These are phyloP conservation scores for Melolontha melolontha DNA, from an alignment of 2,888 invertebrate species.

Conservation along the genomic window DNA sequence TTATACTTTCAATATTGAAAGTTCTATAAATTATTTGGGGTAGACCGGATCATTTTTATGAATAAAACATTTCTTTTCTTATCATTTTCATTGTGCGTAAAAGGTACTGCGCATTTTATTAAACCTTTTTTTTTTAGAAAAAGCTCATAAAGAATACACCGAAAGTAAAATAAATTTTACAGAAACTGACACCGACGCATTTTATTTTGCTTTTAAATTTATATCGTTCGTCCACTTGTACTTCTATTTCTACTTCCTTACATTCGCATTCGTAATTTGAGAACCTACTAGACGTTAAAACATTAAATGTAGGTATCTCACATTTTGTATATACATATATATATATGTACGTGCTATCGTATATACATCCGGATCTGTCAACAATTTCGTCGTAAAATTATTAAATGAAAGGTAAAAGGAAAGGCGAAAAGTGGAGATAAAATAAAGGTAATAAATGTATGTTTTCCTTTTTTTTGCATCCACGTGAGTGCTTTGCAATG, in stretches of 20 bases:
- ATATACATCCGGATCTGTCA: not conserved
- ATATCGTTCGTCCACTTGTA: constrained; percentile 7
- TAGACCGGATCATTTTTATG: too few species aligned
- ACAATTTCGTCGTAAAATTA: constrained; percentile 1
- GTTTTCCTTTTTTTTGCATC: not conserved
- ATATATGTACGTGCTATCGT: too few species aligned
- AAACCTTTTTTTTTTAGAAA: too few species aligned
- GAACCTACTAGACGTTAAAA: not conserved
- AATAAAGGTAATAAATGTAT: constrained; percentile 17
- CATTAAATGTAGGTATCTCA: too few species aligned
- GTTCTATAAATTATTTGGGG: too few species aligned
- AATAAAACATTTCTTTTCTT: too few species aligned
- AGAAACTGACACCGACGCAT: not conserved
- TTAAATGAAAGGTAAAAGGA: constrained; percentile 8
- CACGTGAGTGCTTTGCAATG: constrained; percentile 7
- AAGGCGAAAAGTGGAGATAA: not conserved
- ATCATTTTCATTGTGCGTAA: too few species aligned
- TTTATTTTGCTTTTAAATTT: constrained; percentile 13
- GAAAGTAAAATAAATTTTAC: too few species aligned
- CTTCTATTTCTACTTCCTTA: not conserved
- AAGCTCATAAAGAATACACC: too few species aligned
- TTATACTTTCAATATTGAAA: too few species aligned
- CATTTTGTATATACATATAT: too few species aligned
- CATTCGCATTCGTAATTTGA: constrained; percentile 3
- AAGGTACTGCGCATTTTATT: too few species aligned